phyloP scores from a whole-genome alignment of 2,888 invertebrate species.

The Seira musarum region DNA sequence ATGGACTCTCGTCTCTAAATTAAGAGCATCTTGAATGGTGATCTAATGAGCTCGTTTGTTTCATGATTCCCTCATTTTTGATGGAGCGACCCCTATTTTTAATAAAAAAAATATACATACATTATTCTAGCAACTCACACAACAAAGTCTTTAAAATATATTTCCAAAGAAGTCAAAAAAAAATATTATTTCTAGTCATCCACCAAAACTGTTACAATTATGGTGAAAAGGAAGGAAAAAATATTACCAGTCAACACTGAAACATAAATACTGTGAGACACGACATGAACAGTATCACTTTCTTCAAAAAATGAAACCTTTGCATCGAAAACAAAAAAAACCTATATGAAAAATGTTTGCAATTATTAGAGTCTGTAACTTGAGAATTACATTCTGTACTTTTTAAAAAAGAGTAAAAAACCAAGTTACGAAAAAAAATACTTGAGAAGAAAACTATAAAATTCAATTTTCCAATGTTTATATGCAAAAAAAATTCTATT shows the following conservation, averaged over 20 bases:
- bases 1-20: no score
- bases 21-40: no score
- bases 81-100: slow-evolving; percentile 51
- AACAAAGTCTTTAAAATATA: slow-evolving; percentile 21
- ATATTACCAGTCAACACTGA: slow-evolving; percentile 4
- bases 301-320: neutral
- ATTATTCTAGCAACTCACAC: slow-evolving; percentile 43
- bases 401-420: neutral
- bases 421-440: neutral
- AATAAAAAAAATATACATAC: slow-evolving; percentile 32
- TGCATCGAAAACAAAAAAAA: slow-evolving; percentile 11
- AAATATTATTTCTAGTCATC: slow-evolving; percentile 52
- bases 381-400: slow-evolving; percentile 35
- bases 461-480: slow-evolving; percentile 8
- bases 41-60: no score
- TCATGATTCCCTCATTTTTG: slow-evolving; percentile 5
- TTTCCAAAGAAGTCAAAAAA: slow-evolving; percentile 55
- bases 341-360: neutral
- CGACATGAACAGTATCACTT: slow-evolving; percentile 5
- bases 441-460: neutral
- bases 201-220: slow-evolving; percentile 41
- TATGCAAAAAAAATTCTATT: neutral
- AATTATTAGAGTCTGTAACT: slow-evolving; percentile 14
- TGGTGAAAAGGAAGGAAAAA: slow-evolving; percentile 2
- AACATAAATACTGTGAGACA: neutral